These are phyloP conservation scores for Notolepis coatsorum DNA, from an alignment of 2,797 vertebrate genomes.

Conservation along the genomic window DNA sequence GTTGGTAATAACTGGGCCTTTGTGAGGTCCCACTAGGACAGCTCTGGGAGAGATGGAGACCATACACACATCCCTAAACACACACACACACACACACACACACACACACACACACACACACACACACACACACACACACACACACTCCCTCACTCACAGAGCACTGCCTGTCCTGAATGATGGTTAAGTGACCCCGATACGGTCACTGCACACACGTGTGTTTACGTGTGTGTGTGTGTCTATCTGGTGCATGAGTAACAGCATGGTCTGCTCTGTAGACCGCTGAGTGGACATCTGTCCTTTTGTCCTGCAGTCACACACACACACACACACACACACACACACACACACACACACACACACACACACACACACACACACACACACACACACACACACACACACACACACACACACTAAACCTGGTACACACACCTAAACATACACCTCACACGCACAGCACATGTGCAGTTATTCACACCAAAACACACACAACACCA, in stretches of 20 bases:
- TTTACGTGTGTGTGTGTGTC: background rate
- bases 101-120: background rate
- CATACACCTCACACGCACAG: background rate
- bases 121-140: background rate
- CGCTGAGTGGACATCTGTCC: conserved; percentile 72
- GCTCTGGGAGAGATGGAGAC: conserved; percentile 5
- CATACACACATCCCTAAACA: too few relatives aligned
- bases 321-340: background rate
- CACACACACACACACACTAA: conserved; percentile 11
- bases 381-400: conserved; percentile 13
- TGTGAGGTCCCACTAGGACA: too few relatives aligned
- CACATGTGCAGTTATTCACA: background rate
- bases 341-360: conserved; percentile 4
- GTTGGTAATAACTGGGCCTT: background rate
- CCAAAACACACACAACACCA: conserved; percentile 9
- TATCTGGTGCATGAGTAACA: conserved; percentile 18
- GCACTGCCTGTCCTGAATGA: too few relatives aligned
- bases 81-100: too few relatives aligned
- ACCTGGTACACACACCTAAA: conserved; percentile 7
- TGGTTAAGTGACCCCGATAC: too few relatives aligned
- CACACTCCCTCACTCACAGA: background rate
- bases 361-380: conserved; percentile 14
- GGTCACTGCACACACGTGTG: too few relatives aligned
- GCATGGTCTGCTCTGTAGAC: conserved; percentile 42
- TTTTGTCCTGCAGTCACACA: conserved; percentile 38